Evolutionary conservation across 2,888 invertebrate species (phyloP).

Genomic region (Beris chalybata): DNA sequence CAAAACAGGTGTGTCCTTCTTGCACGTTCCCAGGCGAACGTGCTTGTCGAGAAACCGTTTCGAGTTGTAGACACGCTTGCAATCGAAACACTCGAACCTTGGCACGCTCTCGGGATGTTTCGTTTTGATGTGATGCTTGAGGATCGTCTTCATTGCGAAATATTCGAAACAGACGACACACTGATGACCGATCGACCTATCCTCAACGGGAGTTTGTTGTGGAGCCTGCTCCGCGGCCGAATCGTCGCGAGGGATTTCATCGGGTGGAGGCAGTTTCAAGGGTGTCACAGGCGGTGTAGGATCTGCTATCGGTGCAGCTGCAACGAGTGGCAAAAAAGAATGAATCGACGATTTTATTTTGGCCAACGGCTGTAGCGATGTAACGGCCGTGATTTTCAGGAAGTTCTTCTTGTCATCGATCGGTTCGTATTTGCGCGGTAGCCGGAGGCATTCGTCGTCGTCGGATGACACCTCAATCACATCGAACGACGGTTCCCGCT

Average conservation of each 20-base stretch:
- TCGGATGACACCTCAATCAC: conserved; percentile 18
- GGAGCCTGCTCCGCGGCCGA: too few species aligned
- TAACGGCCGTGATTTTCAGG: not conserved
- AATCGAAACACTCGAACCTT: conserved; percentile 54
- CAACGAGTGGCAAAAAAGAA: too few species aligned
- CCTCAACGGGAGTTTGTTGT: too few species aligned
- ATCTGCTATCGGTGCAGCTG: too few species aligned
- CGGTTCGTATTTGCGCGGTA: too few species aligned
- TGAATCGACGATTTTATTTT: too few species aligned
- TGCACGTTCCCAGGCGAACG: conserved; percentile 53
- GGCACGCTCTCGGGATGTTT: conserved; percentile 51
- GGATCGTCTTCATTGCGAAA: conserved; percentile 48
- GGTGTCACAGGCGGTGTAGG: too few species aligned
- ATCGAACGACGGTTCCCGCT: not conserved
- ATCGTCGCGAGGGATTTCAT: too few species aligned
- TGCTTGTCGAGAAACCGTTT: conserved; percentile 55
- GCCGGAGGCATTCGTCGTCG: not conserved
- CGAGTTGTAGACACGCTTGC: conserved; percentile 54
- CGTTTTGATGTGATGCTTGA: conserved; percentile 50
- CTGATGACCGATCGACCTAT: conserved; percentile 43
- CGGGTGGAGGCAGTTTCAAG: too few species aligned
- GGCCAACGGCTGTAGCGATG: too few species aligned
- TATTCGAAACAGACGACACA: conserved; percentile 52
- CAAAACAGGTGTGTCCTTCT: conserved; percentile 41
- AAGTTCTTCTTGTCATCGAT: too few species aligned